These are phyloP conservation scores for Drosophila pseudoananassae DNA, from an alignment of 1,140 invertebrate species.

Conservation along the genomic window DNA sequence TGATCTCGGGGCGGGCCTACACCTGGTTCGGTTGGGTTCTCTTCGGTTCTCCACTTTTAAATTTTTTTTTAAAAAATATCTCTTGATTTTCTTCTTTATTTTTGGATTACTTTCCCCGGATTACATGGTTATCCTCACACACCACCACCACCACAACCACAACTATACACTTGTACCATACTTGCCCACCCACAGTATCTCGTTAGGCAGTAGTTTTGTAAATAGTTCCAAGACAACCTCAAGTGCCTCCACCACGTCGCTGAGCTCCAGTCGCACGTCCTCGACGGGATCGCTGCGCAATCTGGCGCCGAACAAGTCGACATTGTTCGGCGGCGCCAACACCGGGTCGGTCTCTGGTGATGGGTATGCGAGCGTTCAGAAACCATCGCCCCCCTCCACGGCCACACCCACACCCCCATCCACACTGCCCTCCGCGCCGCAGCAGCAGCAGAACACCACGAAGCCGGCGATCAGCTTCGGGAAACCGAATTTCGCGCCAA, in stretches of 20 bases:
- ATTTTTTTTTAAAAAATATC: conserved; percentile 26
- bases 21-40: conserved; percentile 26
- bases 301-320: conserved; percentile 78
- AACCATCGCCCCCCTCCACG: conserved; percentile 27
- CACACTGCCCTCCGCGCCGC: conserved; percentile 18
- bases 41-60: conserved; percentile 30
- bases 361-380: conserved; percentile 40
- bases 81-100: conserved; percentile 56
- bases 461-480: conserved; percentile 77
- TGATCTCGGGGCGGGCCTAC: background rate
- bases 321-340: conserved; percentile 69
- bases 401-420: conserved; percentile 36
- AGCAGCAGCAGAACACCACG: conserved; percentile 26
- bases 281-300: conserved; percentile 57
- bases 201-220: conserved; percentile 84
- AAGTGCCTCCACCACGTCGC: conserved; percentile 44
- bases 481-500: conserved; percentile 83
- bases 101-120: conserved; percentile 70
- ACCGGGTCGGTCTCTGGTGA: conserved; percentile 25
- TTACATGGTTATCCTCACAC: conserved; percentile 49
- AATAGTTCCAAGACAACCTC: conserved; percentile 76
- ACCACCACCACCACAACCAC: conserved; percentile 19
- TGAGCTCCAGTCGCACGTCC: conserved; percentile 45
- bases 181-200: conserved; percentile 66
- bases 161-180: conserved; percentile 10